Evolutionary conservation across 1,140 invertebrate genomes (phyloP), one percentile per base, ranked within the genome.

Genomic region (Procambarus clarkii): DNA sequence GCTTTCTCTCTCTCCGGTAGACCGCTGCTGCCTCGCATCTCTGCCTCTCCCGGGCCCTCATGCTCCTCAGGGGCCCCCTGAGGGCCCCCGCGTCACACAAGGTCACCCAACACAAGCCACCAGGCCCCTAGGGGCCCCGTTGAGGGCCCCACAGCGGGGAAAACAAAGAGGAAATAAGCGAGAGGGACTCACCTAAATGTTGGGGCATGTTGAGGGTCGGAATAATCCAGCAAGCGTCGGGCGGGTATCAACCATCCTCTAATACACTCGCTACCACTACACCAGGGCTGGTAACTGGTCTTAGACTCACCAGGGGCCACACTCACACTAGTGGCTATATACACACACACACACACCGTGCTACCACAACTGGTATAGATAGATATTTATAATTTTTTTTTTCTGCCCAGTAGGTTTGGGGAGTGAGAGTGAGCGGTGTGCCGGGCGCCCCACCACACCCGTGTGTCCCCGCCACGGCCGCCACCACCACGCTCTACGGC

Each of bases 141-240:
- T 34, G 34, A 34, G 34, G 34, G 34, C 34, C 34, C 34, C 34
- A 34, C 34, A 34, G 1, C 34, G 34, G 34, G 34, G 34, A 1
- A 34, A 34, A 34, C 34, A 34, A 34, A 0, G 34, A n/a, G 34
- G 34, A 34, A 34, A 34, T 34, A 34, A 34, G 34, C 34, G 0
- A 34, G 34, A 7, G 78, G 21, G 11, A 86, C 85, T 86, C 45
- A 86, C 85, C 85, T 86, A 86, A 18, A 86, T 86, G 78, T 71
- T 86, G 85, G 46, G 85, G 85, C 85, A 86, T 86, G 21, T 85
- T 50, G 34, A 50, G 4, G 64, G 11, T 18, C n/a, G 13, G 18
- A 9, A 18, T 34, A 86, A 76, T 54, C 83, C 83, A 74, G n/a
- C 24, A 34, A 34, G 4, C 69, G 24, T 24, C 34, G n/a, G 15